Conservation (phyloP, 2,797 vertebrate genomes). For the Trichosurus vulpecula region DNA sequence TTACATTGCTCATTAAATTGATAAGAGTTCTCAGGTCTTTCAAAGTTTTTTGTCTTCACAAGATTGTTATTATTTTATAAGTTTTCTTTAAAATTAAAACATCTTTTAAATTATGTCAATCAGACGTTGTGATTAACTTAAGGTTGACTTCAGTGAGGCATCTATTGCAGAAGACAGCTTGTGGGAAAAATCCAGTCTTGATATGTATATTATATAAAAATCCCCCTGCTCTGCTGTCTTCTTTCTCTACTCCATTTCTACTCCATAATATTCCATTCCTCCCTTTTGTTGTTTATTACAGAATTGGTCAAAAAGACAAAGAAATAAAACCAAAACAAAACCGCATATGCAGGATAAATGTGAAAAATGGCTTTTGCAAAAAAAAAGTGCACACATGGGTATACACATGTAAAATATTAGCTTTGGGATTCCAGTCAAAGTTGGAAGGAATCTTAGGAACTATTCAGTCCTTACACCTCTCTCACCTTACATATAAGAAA, state of each 20-base stretch:
- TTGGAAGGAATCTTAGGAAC: background rate
- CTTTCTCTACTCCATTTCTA: background rate
- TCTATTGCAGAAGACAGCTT: background rate
- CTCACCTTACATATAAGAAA: background rate
- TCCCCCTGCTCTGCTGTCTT: background rate
- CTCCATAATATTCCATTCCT: background rate
- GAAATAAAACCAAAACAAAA: background rate
- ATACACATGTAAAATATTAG: background rate
- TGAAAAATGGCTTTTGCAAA: background rate
- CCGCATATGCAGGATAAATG: background rate
- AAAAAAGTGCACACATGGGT: background rate
- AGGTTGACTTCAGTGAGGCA: background rate
- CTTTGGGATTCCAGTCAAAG: background rate
- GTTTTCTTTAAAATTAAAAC: background rate
- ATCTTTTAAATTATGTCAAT: background rate
- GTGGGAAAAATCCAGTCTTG: background rate
- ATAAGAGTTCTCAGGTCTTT: background rate
- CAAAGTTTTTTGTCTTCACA: background rate
- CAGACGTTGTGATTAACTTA: background rate
- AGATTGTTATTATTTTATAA: background rate
- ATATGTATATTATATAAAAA: background rate
- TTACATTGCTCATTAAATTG: background rate
- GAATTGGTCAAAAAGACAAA: constrained; percentile 12
- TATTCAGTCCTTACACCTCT: background rate
- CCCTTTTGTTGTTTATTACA: background rate